Evolutionary conservation across 2,888 invertebrate species (phyloP), one percentile per base, ranked within the genome.

Genomic region (Gymnocheta viridis): DNA sequence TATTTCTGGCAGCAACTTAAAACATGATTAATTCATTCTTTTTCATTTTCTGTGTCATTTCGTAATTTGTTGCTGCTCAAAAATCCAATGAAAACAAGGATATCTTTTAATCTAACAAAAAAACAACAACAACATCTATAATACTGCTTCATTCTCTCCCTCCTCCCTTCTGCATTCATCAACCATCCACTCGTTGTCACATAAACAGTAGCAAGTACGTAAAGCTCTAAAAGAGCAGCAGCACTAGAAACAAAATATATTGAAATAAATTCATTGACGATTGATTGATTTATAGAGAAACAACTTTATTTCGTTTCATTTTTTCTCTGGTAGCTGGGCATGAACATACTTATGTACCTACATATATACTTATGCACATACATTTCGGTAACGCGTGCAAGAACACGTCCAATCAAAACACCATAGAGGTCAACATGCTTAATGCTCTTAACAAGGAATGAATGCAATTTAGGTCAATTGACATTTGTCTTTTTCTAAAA

Each of bases 401-500:
- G n/a, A n/a, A n/a, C n/a, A n/a, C n/a, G n/a, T 44, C 29, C 24
- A 32, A 35, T 4, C 2, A 22, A 60, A 60, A 17, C 7, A 24
- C n/a, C 38, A 41, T 60, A 32, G 12, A 66, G 32, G 35, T 32
- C 62, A 66, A 56, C 54, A 56, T 32, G 24, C 27, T 56, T 66
- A 56, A 32, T 64, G 29, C 35, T 41, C 47, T 76, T 47, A 29
- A 44, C 47, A 22, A 27, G n/a, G 22, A 62, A 54, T 44, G 41
- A 29, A 12, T 12, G 6, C 54, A 69, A 70, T 32, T 41, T 78
- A 44, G 78, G 41, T 79, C 78, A 79, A 79, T 54, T 62, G 78
- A 54, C 29, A 70, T 70, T 78, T 78, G 49, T 60, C 27, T 24
- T 17, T 51, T 70, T 49, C 4, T n/a, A 22, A 12, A 29, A 19